Conservation (phyloP, 1,140 invertebrate species). For the Drosophila erecta region DNA sequence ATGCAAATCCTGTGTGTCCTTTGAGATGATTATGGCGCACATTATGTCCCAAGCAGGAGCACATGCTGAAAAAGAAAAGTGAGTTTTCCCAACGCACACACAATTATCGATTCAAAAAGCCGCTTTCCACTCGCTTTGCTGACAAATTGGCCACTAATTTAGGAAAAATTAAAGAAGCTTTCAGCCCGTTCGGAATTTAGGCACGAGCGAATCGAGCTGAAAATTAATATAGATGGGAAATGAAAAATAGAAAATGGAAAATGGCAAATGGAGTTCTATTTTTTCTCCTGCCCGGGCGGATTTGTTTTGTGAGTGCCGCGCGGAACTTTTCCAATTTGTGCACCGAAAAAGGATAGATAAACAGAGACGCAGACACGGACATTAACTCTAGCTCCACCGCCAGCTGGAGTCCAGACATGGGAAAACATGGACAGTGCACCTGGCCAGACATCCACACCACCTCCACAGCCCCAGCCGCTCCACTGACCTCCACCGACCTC, state of each 20-base stretch:
- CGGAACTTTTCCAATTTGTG: slow-evolving; percentile 78
- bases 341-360: slow-evolving; percentile 57
- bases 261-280: slow-evolving; percentile 8
- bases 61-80: slow-evolving; percentile 27
- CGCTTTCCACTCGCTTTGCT: slow-evolving; percentile 10
- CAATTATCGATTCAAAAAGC: slow-evolving; percentile 65
- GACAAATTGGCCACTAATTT: slow-evolving; percentile 61
- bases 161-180: slow-evolving; percentile 55
- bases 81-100: slow-evolving; percentile 25
- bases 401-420: slow-evolving; percentile 34
- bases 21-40: slow-evolving; percentile 66
- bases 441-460: slow-evolving; percentile 30
- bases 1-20: slow-evolving; percentile 73
- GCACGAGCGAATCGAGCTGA: slow-evolving; percentile 43
- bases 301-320: slow-evolving; percentile 50
- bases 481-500: neutral
- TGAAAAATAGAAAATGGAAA: slow-evolving; percentile 32
- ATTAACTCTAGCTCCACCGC: slow-evolving; percentile 39
- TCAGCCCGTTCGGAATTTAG: slow-evolving; percentile 15
- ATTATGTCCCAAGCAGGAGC: slow-evolving; percentile 54
- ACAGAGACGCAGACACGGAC: slow-evolving; percentile 58
- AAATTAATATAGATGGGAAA: slow-evolving; percentile 73
- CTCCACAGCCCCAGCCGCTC: too few relatives aligned
- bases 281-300: slow-evolving; percentile 10
- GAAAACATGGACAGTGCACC: slow-evolving; percentile 44